Conservation (phyloP, 2,113 vertebrate genomes). For the Panurus biarmicus region DNA sequence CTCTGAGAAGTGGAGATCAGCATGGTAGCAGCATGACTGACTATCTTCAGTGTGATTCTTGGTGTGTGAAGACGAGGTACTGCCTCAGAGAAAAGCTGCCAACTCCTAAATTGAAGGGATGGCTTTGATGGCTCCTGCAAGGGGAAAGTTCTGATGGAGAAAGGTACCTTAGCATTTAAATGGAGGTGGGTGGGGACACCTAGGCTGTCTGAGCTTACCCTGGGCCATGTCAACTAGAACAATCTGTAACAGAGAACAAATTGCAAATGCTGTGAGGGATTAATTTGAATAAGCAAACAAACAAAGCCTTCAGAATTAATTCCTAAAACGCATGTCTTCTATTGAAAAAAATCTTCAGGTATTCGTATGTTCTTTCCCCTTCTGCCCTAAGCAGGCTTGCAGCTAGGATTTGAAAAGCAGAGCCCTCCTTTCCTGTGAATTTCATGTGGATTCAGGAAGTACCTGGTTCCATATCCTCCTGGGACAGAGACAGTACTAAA, state of each 20-base stretch:
- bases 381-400: not conserved
- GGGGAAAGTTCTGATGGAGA: not conserved
- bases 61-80: not conserved
- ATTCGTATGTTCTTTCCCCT: not conserved
- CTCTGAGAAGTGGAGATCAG: not conserved
- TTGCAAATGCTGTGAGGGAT: not conserved
- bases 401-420: not conserved
- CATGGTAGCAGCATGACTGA: not conserved
- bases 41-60: not conserved
- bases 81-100: slow-evolving; percentile 11
- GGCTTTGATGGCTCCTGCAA: not conserved
- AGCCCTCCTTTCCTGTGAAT: not conserved
- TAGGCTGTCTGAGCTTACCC: not conserved
- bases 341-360: not conserved
- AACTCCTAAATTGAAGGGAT: not conserved
- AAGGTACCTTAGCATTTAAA: not conserved
- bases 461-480: not conserved
- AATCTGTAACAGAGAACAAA: not conserved
- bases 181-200: not conserved
- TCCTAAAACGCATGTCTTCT: not conserved
- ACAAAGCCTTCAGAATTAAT: not conserved
- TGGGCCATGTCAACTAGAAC: not conserved
- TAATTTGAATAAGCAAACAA: not conserved
- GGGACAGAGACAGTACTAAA: not conserved
- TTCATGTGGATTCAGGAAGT: not conserved